Percentiles rank a stretch among this genome's conserved stretches.
phyloP scores from a whole-genome alignment of 2,797 vertebrate genomes.

The Carapus acus region DNA sequence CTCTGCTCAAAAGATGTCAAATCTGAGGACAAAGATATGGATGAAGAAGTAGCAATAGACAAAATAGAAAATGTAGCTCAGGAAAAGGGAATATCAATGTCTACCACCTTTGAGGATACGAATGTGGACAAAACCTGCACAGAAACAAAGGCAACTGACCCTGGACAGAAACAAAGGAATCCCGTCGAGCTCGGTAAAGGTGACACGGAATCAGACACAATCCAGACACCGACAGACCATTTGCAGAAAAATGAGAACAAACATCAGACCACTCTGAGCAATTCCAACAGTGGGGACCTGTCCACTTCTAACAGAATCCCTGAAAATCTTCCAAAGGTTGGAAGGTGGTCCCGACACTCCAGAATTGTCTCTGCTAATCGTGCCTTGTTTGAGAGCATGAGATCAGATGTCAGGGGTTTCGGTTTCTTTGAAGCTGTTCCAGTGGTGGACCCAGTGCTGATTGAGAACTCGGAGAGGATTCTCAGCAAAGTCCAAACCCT shows the following conservation, averaged over 20 bases:
- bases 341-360: conserved; percentile 57
- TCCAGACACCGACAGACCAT: conserved; percentile 2
- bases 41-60: background rate
- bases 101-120: conserved; percentile 1
- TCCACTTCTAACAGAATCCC: conserved; percentile 19
- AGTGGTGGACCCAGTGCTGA: conserved; percentile 58
- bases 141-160: background rate
- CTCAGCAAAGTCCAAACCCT: conserved; percentile 85
- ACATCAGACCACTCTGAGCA: conserved; percentile 22
- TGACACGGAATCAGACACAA: conserved; percentile 4
- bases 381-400: conserved; percentile 63
- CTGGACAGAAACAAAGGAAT: background rate
- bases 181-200: conserved; percentile 8
- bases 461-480: conserved; percentile 79
- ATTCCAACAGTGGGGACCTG: conserved; percentile 23
- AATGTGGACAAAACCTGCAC: conserved; percentile 36
- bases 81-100: conserved; percentile 3
- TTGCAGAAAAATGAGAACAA: conserved; percentile 10
- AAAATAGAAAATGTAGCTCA: background rate
- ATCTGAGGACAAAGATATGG: background rate
- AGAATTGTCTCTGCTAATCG: conserved; percentile 54
- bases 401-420: conserved; percentile 59
- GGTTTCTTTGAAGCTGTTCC: conserved; percentile 66
- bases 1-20: background rate
- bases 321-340: conserved; percentile 51